phyloP scores from a whole-genome alignment of 2,797 vertebrate species.

The Peromyscus nudipes region DNA sequence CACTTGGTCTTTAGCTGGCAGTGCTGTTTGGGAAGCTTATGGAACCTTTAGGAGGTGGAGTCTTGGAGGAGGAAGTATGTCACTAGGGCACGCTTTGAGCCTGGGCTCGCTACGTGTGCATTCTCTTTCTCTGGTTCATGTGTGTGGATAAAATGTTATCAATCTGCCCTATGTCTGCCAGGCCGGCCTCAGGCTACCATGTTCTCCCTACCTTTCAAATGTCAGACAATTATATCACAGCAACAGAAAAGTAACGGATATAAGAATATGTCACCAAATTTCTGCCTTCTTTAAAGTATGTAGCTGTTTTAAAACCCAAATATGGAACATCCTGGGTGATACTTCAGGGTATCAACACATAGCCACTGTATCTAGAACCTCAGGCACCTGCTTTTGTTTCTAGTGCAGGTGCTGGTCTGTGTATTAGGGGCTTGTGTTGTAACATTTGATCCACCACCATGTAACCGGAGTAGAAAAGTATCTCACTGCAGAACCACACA shows the following conservation, averaged over 20 bases:
- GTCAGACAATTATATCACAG: background rate
- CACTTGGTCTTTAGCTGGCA: background rate
- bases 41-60: background rate
- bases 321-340: background rate
- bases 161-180: background rate
- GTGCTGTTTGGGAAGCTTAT: background rate
- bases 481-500: constrained; percentile 44
- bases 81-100: background rate
- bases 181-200: background rate
- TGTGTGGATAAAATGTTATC: background rate
- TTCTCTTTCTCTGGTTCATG: background rate
- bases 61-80: background rate
- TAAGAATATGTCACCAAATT: background rate
- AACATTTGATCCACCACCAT: constrained; percentile 40
- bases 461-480: constrained; percentile 64
- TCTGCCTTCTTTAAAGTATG: background rate
- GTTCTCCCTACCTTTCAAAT: background rate
- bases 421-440: constrained; percentile 57
- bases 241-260: background rate
- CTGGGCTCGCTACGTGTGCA: background rate
- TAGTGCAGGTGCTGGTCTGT: background rate
- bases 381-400: constrained; percentile 20
- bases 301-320: too few species aligned
- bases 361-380: background rate
- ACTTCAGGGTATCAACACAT: background rate